Percentiles rank a stretch among this genome's conserved stretches.
phyloP scores from a whole-genome alignment of 2,113 vertebrate species.

The Epinephelus cyanopodus region DNA sequence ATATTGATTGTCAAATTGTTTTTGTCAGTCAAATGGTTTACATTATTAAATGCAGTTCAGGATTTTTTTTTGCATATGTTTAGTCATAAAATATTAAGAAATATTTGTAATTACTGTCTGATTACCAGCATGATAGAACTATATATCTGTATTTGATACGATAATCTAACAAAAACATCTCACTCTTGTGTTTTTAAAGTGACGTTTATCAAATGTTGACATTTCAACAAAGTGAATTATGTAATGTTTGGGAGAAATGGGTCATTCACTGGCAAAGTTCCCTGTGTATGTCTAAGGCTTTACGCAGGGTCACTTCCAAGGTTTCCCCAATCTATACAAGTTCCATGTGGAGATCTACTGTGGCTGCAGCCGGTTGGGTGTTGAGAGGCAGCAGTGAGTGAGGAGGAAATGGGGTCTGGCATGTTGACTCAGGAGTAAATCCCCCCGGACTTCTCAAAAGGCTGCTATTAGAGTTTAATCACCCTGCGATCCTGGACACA shows the following conservation, averaged over 20 bases:
- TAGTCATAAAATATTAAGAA: not conserved
- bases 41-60: not conserved
- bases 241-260: conserved; percentile 9
- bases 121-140: not conserved
- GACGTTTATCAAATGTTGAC: not conserved
- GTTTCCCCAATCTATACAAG: conserved; percentile 62
- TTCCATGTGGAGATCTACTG: conserved; percentile 66
- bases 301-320: conserved; percentile 70
- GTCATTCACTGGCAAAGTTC: conserved; percentile 36
- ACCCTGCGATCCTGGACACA: conserved; percentile 65
- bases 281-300: conserved; percentile 47
- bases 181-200: not conserved
- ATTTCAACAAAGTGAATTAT: conserved; percentile 3
- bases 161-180: not conserved
- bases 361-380: conserved; percentile 66
- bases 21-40: not conserved
- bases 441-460: conserved; percentile 77
- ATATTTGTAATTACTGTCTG: not conserved
- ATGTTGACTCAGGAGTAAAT: conserved; percentile 85
- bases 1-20: not conserved
- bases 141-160: not conserved
- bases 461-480: conserved; percentile 83
- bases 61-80: not conserved
- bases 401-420: conserved; percentile 85
- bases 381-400: conserved; percentile 76